These are phyloP conservation scores for Nycticorax nycticorax DNA, from an alignment of 2,113 vertebrate species.

Conservation along the genomic window DNA sequence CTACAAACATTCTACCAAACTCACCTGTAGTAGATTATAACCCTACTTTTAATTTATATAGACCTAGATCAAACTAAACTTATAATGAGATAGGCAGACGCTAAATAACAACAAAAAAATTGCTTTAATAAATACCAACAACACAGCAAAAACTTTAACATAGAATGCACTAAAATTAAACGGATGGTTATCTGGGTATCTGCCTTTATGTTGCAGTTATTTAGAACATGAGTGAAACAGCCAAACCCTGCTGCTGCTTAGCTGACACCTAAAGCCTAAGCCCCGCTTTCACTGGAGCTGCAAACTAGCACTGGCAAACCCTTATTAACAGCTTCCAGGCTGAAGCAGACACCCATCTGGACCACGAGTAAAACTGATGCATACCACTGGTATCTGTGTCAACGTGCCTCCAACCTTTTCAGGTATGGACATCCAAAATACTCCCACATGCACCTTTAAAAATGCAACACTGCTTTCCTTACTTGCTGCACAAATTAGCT, in stretches of 20 bases:
- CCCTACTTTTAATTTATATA: background rate
- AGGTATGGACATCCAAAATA: background rate
- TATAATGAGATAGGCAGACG: background rate
- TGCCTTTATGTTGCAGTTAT: background rate
- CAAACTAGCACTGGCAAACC: background rate
- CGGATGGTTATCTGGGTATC: background rate
- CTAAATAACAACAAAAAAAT: background rate
- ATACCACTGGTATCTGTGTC: background rate
- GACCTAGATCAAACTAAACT: background rate
- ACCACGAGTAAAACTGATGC: background rate
- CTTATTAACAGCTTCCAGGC: background rate
- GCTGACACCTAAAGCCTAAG: background rate
- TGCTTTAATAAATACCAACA: background rate
- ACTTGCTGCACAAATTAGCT: background rate
- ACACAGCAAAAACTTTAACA: background rate
- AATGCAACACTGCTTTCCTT: fast-evolving
- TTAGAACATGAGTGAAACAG: background rate
- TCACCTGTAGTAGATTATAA: background rate
- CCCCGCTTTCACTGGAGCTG: too few species aligned
- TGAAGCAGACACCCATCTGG: background rate
- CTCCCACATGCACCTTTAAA: background rate
- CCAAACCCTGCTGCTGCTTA: background rate
- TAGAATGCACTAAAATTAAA: background rate
- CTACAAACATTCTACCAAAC: background rate
- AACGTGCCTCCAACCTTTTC: background rate